Evolutionary conservation across 2,113 vertebrate species (phyloP).

Genomic region (Phalacrocorax aristotelis): DNA sequence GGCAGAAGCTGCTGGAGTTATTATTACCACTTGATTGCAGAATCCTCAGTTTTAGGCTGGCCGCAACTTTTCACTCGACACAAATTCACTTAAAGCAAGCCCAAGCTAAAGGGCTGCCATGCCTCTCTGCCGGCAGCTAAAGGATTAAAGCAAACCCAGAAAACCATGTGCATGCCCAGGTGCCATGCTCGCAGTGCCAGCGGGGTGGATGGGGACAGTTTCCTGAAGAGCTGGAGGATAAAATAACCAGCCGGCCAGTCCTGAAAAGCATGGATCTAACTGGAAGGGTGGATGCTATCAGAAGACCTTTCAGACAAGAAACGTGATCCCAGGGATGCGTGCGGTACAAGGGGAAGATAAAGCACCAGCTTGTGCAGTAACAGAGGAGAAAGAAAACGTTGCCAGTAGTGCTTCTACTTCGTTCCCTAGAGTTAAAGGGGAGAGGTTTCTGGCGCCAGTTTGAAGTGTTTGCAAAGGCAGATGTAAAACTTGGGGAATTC

Average conservation of each 20-base stretch:
- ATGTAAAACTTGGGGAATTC: slow-evolving; percentile 54
- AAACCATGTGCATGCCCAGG: background rate
- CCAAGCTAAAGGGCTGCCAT: background rate
- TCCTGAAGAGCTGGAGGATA: background rate
- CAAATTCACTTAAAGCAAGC: background rate
- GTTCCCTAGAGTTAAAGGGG: slow-evolving; percentile 26
- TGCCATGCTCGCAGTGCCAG: background rate
- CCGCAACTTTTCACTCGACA: background rate
- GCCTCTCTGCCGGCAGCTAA: background rate
- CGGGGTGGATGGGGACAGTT: background rate
- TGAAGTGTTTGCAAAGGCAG: slow-evolving; percentile 18
- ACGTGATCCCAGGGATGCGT: background rate
- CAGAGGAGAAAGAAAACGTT: background rate
- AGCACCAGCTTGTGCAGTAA: background rate
- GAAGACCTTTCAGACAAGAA: background rate
- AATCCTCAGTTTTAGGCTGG: background rate
- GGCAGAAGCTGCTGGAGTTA: background rate
- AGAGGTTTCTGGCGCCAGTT: slow-evolving; percentile 48
- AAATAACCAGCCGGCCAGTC: background rate
- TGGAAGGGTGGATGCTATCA: background rate
- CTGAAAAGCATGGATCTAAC: background rate
- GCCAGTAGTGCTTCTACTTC: background rate
- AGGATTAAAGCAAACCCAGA: background rate
- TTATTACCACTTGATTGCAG: slow-evolving; percentile 36
- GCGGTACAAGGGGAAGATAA: background rate